A percentile compares a stretch with the other conserved stretches of the same genome.
Evolutionary conservation across 2,113 vertebrate species (phyloP).

Genomic region (Helogale parvula): DNA sequence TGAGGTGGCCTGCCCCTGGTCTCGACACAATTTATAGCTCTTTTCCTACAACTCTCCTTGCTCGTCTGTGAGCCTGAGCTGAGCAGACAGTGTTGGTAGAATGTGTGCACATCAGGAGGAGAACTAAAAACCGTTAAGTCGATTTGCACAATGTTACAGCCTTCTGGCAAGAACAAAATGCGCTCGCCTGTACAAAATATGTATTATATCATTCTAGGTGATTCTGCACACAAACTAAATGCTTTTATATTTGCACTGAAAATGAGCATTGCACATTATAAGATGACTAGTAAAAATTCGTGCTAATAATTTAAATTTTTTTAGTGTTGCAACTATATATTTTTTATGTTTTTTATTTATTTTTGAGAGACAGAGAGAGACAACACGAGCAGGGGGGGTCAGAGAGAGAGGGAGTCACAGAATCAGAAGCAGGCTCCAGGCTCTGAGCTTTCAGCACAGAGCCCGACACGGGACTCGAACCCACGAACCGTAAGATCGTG

Average conservation of each 20-base stretch:
- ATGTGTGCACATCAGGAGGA: neutral
- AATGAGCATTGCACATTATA: neutral
- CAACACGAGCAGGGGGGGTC: too few relatives aligned
- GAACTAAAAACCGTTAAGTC: neutral
- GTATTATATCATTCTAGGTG: neutral
- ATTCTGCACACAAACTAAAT: neutral
- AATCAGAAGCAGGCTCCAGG: too few relatives aligned
- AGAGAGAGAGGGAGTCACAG: too few relatives aligned
- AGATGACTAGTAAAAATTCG: neutral
- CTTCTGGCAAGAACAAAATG: neutral
- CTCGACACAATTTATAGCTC: neutral
- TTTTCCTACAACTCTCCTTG: accelerated
- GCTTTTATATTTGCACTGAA: neutral
- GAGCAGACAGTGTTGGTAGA: neutral
- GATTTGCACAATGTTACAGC: neutral
- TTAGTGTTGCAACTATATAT: too few relatives aligned
- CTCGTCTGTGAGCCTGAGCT: neutral
- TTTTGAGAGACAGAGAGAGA: too few relatives aligned
- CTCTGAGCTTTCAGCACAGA: too few relatives aligned
- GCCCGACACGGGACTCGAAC: too few relatives aligned
- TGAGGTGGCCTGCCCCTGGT: neutral
- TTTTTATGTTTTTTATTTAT: too few relatives aligned
- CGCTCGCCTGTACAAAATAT: neutral
- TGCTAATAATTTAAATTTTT: neutral
- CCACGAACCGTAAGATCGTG: too few relatives aligned